Base-by-base conservation (phyloP, 2,797 vertebrate species). In the Hapalemur alaotrensis region DNA sequence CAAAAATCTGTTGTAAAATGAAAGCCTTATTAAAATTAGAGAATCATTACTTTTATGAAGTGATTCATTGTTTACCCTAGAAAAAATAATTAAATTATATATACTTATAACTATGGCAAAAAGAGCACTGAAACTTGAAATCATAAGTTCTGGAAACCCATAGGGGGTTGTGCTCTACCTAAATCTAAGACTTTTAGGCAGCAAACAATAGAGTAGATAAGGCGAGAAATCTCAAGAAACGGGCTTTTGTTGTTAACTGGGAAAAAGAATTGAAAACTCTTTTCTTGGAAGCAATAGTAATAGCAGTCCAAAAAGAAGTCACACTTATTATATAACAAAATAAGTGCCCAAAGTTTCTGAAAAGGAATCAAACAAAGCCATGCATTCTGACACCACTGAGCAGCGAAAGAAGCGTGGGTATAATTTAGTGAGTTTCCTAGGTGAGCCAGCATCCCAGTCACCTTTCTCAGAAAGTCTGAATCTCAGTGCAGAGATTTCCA, bases 271-370 rank as follows among this genome's bases (percentile, higher is more conserved):
- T 70, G 78, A 86, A 70, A 75, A 43, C 20, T 57, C 78, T 94
- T 94, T 86, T 89, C 46, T 81, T 70, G 17, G 46, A 96, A 96
- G 52, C 30, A 85, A 35, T 73, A 82, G 15, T 3, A 57, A 95
- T 83, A 83, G 35, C 20, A 72, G 63, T 70, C 48, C n/a, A 32
- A 70, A 61, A 75, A 87, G 43, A 89, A 90, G 57, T 65, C 43
- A 84, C 13, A 30, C 23, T 82, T 89, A 70, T 43, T 75, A 75
- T 63, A 11, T 76, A 78, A 52, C 17, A 50, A 92, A 92, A 41
- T 83, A 50, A 89, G 15, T 63, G 35, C 28, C 46, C 23, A 67
- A 63, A 54, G 5, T 88, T 91, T 94, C 86, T 95, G 92, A 89
- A 91, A 85, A 86, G 43, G 32, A 82, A 57, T 80, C 72, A 63